These are phyloP conservation scores for Ypsolopha sequella DNA, from an alignment of 2,888 invertebrate species.

Conservation along the genomic window DNA sequence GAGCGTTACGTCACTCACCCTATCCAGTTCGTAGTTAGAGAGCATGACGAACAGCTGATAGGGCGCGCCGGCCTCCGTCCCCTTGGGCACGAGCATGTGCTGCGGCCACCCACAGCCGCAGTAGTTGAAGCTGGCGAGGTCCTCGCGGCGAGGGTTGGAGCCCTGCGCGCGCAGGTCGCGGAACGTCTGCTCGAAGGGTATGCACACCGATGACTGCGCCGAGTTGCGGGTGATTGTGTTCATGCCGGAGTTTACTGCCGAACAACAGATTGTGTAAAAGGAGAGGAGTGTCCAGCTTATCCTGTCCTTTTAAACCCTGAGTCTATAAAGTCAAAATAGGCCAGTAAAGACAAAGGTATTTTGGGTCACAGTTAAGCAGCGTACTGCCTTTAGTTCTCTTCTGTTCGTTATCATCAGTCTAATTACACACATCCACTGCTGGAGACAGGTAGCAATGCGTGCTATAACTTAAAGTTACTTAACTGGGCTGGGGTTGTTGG, in stretches of 20 bases:
- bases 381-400: too few relatives aligned
- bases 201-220: constrained; percentile 69
- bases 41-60: constrained; percentile 61
- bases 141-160: constrained; percentile 21
- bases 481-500: too few relatives aligned
- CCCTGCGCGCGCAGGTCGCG: constrained; percentile 52
- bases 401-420: neutral
- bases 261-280: too few relatives aligned
- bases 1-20: constrained; percentile 26
- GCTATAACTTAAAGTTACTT: too few relatives aligned
- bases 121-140: constrained; percentile 58
- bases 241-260: constrained; percentile 66
- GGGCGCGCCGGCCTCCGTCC: constrained; percentile 42
- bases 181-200: constrained; percentile 72
- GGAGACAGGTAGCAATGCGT: too few relatives aligned
- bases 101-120: constrained; percentile 76
- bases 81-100: constrained; percentile 69
- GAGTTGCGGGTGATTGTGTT: constrained; percentile 71
- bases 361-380: too few relatives aligned
- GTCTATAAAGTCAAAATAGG: too few relatives aligned
- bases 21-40: constrained; percentile 58
- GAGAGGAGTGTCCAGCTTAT: too few relatives aligned
- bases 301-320: too few relatives aligned
- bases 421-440: too few relatives aligned
- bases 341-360: too few relatives aligned